Conservation (phyloP, 92 coral and sea anemone genomes). For the Parazoanthus atlanticus region DNA sequence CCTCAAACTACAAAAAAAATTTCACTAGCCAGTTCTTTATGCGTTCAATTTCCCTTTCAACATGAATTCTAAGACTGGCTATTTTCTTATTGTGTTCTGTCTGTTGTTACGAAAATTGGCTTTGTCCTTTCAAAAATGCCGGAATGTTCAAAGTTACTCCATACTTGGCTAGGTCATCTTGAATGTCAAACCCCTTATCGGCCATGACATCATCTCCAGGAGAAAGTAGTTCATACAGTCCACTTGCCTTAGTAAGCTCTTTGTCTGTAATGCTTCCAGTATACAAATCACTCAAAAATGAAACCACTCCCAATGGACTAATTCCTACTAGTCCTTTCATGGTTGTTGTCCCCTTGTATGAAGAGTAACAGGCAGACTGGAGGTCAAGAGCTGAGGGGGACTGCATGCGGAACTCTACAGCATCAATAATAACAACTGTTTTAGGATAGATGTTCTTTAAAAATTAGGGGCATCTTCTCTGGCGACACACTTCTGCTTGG, state of each 20-base stretch:
- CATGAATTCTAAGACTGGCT: no score
- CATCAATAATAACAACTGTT: slow-evolving; percentile 19
- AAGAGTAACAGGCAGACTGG: slow-evolving; percentile 59
- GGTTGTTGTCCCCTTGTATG: slow-evolving; percentile 57
- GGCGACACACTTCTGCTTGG: not conserved
- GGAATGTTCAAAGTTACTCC: no score
- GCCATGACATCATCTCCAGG: no score
- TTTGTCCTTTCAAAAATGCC: no score
- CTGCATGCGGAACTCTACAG: slow-evolving; percentile 43
- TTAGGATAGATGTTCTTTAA: slow-evolving; percentile 4
- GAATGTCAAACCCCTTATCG: no score
- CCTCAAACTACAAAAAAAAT: no score
- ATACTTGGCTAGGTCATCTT: no score
- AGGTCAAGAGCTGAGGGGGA: slow-evolving; percentile 63
- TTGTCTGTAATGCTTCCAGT: slow-evolving; percentile 59
- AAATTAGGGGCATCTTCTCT: not conserved
- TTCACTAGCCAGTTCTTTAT: no score
- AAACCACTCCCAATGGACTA: slow-evolving; percentile 60
- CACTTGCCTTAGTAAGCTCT: slow-evolving; percentile 23
- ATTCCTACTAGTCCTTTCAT: slow-evolving; percentile 68
- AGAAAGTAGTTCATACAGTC: no score
- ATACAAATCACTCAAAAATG: slow-evolving; percentile 60
- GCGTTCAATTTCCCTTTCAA: no score
- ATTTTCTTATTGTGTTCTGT: no score
- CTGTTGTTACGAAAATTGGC: no score